Evolutionary conservation across 2,888 invertebrate species (phyloP), one percentile per base, ranked within the genome.

Genomic region (Lycia hirtaria): DNA sequence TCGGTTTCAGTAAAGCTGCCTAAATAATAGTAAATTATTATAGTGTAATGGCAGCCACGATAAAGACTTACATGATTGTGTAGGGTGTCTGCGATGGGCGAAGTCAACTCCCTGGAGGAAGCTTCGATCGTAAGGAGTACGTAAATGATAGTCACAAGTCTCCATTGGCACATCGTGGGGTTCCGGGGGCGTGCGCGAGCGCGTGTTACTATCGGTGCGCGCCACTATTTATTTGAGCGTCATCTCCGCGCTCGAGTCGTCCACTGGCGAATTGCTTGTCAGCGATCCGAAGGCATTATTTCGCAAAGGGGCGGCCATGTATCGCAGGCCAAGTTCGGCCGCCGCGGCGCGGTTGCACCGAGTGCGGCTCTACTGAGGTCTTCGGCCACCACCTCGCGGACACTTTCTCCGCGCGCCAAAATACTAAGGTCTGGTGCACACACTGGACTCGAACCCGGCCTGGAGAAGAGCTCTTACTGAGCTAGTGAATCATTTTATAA

Each of bases 91-190:
- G 70, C 72, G 61, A 81, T 81, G 64, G 77, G 73, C 47, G 78
- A 73, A 57, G 71, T 76, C 60, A 88, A 76, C 68, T 88, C 78
- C 78, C 83, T 85, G 65, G 85, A 80, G 56, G 74, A 28, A 10
- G 57, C 66, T 60, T 64, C 69, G 57, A 81, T 67, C 66, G 79
- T 72, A 72, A 88, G 77, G 69, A 85, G 69, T 85, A 91, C 88
- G 82, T 78, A 76, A 72, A 84, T 77, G 71, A 83, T 74, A 76
- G 77, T 81, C 87, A 90, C 87, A 73, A 84, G 74, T 81, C 81
- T 87, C 89, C 91, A 91, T 88, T 77, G 79, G 87, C 88, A 88
- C 91, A 92, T 92, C 80, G 84, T 89, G 82, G 85, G 76, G 76
- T 72, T 75, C 68, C 74, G 67, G 67, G 59, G 69, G 72, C 48